Conservation (phyloP, 2,113 vertebrate species). For the Pitta sordida region DNA sequence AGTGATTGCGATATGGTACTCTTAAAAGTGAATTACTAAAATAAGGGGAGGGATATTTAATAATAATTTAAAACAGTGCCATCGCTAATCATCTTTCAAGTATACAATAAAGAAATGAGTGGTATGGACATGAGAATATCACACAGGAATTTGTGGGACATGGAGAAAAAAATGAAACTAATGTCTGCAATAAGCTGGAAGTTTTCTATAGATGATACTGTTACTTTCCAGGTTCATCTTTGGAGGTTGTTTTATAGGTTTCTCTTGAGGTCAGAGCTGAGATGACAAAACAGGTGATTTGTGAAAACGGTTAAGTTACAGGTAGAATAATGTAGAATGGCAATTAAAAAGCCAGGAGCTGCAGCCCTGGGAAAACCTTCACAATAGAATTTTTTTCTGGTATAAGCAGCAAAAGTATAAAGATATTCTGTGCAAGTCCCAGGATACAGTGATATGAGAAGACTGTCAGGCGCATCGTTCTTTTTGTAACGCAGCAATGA, state of each 20-base stretch:
- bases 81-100: background rate
- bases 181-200: background rate
- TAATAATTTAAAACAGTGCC: background rate
- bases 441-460: rapidly evolving
- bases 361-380: background rate
- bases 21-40: background rate
- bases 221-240: background rate
- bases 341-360: background rate
- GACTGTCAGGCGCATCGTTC: background rate
- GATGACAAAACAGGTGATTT: background rate
- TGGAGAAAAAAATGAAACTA: background rate
- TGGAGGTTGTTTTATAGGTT: background rate
- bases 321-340: background rate
- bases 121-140: background rate
- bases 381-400: background rate
- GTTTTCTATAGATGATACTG: background rate
- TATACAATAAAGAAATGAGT: background rate
- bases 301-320: background rate
- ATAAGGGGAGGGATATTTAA: background rate
- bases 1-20: background rate
- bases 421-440: background rate
- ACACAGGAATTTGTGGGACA: background rate
- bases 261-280: background rate
- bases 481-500: rapidly evolving
- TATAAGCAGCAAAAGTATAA: background rate